These are phyloP conservation scores for Macrosoma leucophasiata DNA, from an alignment of 2,888 invertebrate species.

Conservation along the genomic window DNA sequence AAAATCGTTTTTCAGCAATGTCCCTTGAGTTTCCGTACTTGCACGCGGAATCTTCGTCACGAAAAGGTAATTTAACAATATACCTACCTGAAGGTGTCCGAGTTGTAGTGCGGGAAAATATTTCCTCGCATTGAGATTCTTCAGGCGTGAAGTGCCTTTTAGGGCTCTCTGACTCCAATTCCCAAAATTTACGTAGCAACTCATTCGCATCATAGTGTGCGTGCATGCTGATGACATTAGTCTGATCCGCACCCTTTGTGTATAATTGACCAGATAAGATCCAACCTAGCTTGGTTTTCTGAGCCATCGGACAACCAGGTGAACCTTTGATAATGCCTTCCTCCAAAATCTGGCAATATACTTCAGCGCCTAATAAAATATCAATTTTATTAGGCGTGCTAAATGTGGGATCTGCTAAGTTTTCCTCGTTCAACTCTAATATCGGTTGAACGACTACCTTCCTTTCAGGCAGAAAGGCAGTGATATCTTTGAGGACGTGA, in stretches of 20 bases:
- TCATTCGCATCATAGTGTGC: constrained; percentile 16
- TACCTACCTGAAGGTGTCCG: constrained; percentile 20
- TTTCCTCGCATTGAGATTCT: constrained; percentile 22
- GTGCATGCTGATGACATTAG: constrained; percentile 12
- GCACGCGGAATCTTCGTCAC: constrained; percentile 10
- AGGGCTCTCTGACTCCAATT: constrained; percentile 24
- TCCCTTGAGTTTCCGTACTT: constrained; percentile 19
- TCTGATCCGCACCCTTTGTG: no score
- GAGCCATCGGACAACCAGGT: not conserved
- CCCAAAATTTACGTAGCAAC: constrained; percentile 25
- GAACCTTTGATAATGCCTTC: not conserved
- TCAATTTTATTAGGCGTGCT: not conserved
- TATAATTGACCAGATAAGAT: constrained; percentile 5
- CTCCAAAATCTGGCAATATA: not conserved
- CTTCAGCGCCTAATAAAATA: not conserved
- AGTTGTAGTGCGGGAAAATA: constrained; percentile 16
- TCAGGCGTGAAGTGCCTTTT: constrained; percentile 19
- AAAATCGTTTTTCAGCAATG: constrained; percentile 21
- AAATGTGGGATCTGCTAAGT: constrained; percentile 1
- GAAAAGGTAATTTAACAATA: constrained; percentile 20
- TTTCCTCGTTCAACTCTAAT: no score
- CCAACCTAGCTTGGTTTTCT: constrained; percentile 6
- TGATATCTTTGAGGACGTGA: no score
- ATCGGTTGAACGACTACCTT: no score
- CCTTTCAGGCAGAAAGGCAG: no score